Percentiles rank a stretch among this genome's conserved stretches.
Conservation (phyloP, 2,888 invertebrate species). For the Pterostichus niger region DNA sequence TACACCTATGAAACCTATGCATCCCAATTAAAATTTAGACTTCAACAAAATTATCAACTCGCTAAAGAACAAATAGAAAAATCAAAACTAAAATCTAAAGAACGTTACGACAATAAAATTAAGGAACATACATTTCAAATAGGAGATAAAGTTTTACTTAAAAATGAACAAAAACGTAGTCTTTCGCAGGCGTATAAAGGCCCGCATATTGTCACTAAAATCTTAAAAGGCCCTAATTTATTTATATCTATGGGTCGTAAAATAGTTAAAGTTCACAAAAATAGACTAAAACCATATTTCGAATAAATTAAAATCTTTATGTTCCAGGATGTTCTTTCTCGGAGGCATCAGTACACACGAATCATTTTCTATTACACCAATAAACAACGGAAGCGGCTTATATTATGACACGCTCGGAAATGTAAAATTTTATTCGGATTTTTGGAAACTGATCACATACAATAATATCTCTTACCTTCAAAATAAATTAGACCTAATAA, state of each 20-base stretch:
- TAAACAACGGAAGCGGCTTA: background rate
- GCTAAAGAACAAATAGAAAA: too few relatives aligned
- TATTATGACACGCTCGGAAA: too few relatives aligned
- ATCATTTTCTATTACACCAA: background rate
- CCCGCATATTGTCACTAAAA: conserved; percentile 52
- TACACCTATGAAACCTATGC: conserved; percentile 69
- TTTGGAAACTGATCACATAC: too few relatives aligned
- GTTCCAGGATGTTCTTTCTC: conserved; percentile 20
- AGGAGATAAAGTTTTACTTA: conserved; percentile 68
- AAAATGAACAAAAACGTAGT: conserved; percentile 64
- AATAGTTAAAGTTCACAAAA: conserved; percentile 66
- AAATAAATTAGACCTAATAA: too few relatives aligned
- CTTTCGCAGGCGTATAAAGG: conserved; percentile 66
- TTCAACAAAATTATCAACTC: too few relatives aligned
- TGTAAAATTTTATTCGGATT: too few relatives aligned
- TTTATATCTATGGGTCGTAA: conserved; percentile 20
- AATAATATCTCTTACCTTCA: too few relatives aligned
- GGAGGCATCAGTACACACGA: background rate
- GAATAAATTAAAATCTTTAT: background rate
- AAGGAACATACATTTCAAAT: conserved; percentile 63
- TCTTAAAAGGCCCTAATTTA: too few relatives aligned
- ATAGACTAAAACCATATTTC: conserved; percentile 63
- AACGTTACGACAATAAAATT: conserved; percentile 68
- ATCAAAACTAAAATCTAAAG: conserved; percentile 68
- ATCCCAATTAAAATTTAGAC: conserved; percentile 66